Conservation (phyloP, 2,113 vertebrate species). For the Heterotis niloticus region DNA sequence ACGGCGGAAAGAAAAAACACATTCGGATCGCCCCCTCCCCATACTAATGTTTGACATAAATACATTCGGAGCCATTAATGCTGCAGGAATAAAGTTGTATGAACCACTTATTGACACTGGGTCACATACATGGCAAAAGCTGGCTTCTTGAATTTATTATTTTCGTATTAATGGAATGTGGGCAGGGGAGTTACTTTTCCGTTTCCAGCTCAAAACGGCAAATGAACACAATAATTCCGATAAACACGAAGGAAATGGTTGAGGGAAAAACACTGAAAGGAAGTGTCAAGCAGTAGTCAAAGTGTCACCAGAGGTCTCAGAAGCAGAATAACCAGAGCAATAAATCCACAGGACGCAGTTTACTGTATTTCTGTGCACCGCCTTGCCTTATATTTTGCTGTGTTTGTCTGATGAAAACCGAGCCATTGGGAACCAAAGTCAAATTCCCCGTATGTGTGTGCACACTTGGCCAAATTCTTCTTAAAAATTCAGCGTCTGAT, state of each 20-base stretch:
- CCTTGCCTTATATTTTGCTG: no score
- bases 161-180: not conserved
- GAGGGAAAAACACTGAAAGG: not conserved
- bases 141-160: not conserved
- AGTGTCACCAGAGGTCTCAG: conserved; percentile 56
- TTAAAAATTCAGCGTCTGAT: no score
- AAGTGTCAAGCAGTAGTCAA: not conserved
- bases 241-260: not conserved
- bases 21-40: no score
- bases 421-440: no score
- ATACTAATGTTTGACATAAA: no score
- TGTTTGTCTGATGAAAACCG: no score
- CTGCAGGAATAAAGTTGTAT: not conserved
- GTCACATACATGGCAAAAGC: not conserved
- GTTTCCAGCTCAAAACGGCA: not conserved
- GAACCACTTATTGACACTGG: not conserved
- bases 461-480: no score
- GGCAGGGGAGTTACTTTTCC: not conserved
- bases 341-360: no score
- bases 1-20: no score
- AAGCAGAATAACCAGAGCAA: conserved; percentile 63
- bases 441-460: conserved; percentile 31
- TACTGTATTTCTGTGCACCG: no score
- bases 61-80: no score
- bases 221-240: not conserved